A percentile compares a stretch with the other conserved stretches of the same genome.
phyloP scores from a whole-genome alignment of 2,113 vertebrate genomes.

The Mastomys natalensis region DNA sequence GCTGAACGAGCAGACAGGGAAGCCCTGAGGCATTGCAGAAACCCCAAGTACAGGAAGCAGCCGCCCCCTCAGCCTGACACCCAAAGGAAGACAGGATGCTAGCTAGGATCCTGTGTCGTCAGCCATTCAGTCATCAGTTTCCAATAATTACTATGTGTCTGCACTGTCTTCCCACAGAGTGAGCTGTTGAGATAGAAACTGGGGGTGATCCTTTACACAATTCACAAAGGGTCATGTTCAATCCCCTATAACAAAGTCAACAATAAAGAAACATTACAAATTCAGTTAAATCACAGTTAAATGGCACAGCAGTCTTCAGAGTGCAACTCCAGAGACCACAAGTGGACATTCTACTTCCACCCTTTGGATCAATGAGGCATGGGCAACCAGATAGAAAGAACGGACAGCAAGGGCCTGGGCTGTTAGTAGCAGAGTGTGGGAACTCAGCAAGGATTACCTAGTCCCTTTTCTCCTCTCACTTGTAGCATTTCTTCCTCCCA shows the following conservation, averaged over 20 bases:
- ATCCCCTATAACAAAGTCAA: background rate
- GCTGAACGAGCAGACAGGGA: background rate
- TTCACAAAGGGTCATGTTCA: background rate
- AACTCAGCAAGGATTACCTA: background rate
- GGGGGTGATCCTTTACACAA: background rate
- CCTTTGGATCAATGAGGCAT: background rate
- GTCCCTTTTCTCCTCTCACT: background rate
- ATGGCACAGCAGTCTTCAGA: background rate
- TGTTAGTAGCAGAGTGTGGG: background rate
- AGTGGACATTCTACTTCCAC: no score
- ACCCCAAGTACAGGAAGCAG: background rate
- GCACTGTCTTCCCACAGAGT: background rate
- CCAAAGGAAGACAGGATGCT: constrained; percentile 1
- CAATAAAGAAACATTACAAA: background rate
- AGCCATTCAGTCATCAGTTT: background rate
- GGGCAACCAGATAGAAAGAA: background rate
- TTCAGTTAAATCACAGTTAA: background rate
- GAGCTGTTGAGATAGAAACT: background rate
- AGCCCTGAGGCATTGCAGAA: background rate
- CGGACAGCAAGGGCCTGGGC: no score
- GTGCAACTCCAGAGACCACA: background rate
- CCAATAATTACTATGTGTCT: background rate
- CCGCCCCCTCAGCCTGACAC: background rate
- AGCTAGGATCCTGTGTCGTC: background rate
- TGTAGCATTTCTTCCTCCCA: background rate